Evolutionary conservation across 2,797 vertebrate species (phyloP).

Genomic region (Sebastes jordani): DNA sequence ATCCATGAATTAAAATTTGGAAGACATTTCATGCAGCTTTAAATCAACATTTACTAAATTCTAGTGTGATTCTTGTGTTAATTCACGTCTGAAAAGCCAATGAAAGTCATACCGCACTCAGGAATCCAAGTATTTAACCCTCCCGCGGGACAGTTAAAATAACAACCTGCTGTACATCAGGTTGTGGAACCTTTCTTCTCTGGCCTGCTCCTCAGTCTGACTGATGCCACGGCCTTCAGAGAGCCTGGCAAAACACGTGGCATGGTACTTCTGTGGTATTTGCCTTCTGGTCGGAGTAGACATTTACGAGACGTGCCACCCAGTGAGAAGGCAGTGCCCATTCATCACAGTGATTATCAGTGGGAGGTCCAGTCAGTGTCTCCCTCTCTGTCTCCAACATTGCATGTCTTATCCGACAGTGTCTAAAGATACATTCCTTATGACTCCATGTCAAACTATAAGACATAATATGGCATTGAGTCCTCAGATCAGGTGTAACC

Average conservation of each 20-base stretch:
- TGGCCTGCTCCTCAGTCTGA: slow-evolving; percentile 27
- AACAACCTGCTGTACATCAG: slow-evolving; percentile 44
- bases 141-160: slow-evolving; percentile 17
- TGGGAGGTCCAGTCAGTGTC: slow-evolving; percentile 59
- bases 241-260: slow-evolving; percentile 50
- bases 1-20: slow-evolving; percentile 4
- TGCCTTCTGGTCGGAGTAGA: slow-evolving; percentile 58
- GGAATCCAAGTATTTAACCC: not conserved
- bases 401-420: slow-evolving; percentile 16
- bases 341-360: slow-evolving; percentile 58
- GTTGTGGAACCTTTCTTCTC: slow-evolving; percentile 47
- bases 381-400: slow-evolving; percentile 4
- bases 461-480: not conserved
- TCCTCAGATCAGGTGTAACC: slow-evolving; percentile 1
- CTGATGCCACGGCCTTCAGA: slow-evolving; percentile 55
- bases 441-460: not conserved
- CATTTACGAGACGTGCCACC: slow-evolving; percentile 69
- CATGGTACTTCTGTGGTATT: slow-evolving; percentile 59
- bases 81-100: slow-evolving; percentile 18
- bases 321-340: slow-evolving; percentile 59
- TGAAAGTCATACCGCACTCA: slow-evolving; percentile 9
- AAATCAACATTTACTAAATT: slow-evolving; percentile 10
- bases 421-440: not conserved
- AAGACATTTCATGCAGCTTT: slow-evolving; percentile 7
- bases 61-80: slow-evolving; percentile 2